Base-by-base conservation (phyloP, 2,797 vertebrate genomes). In the Pempheris klunzingeri region DNA sequence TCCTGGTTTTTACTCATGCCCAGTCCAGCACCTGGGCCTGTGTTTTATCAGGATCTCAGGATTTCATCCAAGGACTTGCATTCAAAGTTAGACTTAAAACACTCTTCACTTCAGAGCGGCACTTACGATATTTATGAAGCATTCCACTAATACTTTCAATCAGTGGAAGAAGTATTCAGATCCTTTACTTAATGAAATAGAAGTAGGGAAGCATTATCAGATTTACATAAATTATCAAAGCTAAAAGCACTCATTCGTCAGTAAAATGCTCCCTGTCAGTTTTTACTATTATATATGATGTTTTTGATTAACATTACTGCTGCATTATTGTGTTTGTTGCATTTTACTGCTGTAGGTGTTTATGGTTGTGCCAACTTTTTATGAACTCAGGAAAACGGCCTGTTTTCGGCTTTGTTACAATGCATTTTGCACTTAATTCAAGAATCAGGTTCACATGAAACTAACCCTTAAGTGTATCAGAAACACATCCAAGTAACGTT, bases 41-140 rank as follows among this genome's bases (percentile, higher is more conserved):
- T n/a, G 12, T 53, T 77, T 43, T 14, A 14, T 49, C 13, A 69
- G 39, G 10, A 2, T 65, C 2, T 64, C 20, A 57, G 39, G 65
- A 12, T 1, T 6, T 14, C 18, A n/a, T 58, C 9, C 30, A 0
- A 26, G 30, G 14, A 39, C 13, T 26, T 36, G 3, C 2, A 8
- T 1, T 26, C 5, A 18, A 59, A 71, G 34, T 52, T 52, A 0
- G 3, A 58, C 10, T 20, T 47, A 15, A 50, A 15, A 26, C 15
- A n/a, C 39, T 44, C 11, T 53, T n/a, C n/a, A n/a, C 52, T 24
- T 43, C 24, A 32, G 17, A 20, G 7, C 12, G n/a, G 41, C 28
- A 26, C 18, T 41, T 18, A 1, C 1, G 22, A 36, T 36, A 47
- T 57, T 38, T 26, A 38, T 55, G 0, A 46, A n/a, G 28, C 39